Evolutionary conservation across 2,797 vertebrate species (phyloP).

Genomic region (Ficedula albicollis): DNA sequence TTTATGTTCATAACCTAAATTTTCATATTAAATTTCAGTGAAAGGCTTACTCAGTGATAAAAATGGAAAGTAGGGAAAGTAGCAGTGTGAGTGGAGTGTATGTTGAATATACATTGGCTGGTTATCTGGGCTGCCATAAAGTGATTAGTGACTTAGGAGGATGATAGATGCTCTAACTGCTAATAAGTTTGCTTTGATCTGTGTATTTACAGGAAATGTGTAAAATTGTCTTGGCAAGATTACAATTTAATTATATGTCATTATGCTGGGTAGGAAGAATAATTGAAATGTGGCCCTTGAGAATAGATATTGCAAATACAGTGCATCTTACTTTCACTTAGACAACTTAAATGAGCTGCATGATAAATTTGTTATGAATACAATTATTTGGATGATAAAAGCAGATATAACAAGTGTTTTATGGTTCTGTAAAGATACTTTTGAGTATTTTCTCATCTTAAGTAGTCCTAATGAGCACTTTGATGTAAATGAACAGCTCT

Average conservation of each 20-base stretch:
- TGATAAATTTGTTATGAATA: slow-evolving; percentile 80
- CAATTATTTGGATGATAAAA: slow-evolving; percentile 79
- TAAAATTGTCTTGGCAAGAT: slow-evolving; percentile 75
- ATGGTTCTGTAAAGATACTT: slow-evolving; percentile 57
- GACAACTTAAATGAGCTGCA: slow-evolving; percentile 81
- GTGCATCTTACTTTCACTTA: slow-evolving; percentile 78
- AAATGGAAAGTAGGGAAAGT: slow-evolving; percentile 21
- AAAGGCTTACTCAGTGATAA: neutral
- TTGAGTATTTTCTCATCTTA: slow-evolving; percentile 7
- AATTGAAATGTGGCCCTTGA: slow-evolving; percentile 79
- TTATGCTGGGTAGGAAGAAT: slow-evolving; percentile 77
- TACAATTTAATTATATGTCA: slow-evolving; percentile 76
- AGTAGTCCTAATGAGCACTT: slow-evolving; percentile 21
- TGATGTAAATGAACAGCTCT: slow-evolving; percentile 16
- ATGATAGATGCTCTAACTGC: slow-evolving; percentile 65
- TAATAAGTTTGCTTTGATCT: slow-evolving; percentile 73
- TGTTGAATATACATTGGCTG: slow-evolving; percentile 46
- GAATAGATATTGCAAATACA: slow-evolving; percentile 74
- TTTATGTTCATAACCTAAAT: slow-evolving; percentile 1
- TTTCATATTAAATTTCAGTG: neutral
- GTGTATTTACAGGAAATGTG: slow-evolving; percentile 75
- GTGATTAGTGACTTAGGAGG: slow-evolving; percentile 61
- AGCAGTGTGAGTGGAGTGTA: neutral
- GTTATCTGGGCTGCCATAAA: slow-evolving; percentile 54
- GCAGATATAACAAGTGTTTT: slow-evolving; percentile 63